These are phyloP conservation scores for Stegodyphus mimosarum DNA, from an alignment of 1,140 invertebrate species.

Conservation along the genomic window DNA sequence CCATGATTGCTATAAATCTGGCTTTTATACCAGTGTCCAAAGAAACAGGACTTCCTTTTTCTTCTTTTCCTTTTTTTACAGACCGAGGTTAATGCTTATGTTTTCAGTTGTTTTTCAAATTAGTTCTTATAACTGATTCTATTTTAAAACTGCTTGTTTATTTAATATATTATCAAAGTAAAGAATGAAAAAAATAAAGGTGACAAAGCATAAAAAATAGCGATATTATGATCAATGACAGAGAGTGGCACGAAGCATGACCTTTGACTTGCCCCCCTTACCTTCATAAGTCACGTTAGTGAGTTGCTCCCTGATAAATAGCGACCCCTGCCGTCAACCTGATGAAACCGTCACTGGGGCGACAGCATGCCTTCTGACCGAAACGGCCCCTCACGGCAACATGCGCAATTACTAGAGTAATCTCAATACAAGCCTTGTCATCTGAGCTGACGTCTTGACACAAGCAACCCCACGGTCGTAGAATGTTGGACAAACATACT, in stretches of 20 bases:
- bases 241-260: background rate
- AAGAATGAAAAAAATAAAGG: background rate
- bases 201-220: constrained; percentile 7
- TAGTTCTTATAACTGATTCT: no score
- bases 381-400: background rate
- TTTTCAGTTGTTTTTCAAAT: no score
- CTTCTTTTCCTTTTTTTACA: no score
- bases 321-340: constrained; percentile 22
- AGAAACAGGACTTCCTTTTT: no score
- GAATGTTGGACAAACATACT: constrained; percentile 21
- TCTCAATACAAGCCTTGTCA: constrained; percentile 9
- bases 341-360: constrained; percentile 19
- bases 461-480: constrained; percentile 5
- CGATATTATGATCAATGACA: constrained; percentile 25
- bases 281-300: constrained; percentile 7
- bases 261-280: background rate
- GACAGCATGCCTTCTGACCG: constrained; percentile 6
- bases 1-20: no score
- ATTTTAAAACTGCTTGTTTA: no score
- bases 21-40: no score
- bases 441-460: constrained; percentile 26
- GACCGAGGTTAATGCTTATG: no score
- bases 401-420: constrained; percentile 13
- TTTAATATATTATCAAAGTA: no score
- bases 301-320: constrained; percentile 25